Evolutionary conservation across 53 echinoderm and acorn worm species (phyloP), one percentile per base, ranked within the genome.

Genomic region (Echinometra lucunter): DNA sequence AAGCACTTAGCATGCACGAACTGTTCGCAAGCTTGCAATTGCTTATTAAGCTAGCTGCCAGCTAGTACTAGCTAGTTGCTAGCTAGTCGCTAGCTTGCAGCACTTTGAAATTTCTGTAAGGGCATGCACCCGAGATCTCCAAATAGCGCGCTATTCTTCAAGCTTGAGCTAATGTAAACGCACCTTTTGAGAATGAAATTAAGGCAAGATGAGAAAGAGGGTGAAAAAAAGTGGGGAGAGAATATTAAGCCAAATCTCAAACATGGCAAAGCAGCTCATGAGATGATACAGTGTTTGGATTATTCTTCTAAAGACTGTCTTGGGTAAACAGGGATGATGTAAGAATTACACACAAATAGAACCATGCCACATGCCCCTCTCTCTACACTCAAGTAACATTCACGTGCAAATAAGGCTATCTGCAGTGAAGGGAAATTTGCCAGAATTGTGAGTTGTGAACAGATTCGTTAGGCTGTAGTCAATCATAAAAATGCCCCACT

Each of bases 271-370:
- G 60, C 58, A 57, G 58, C 58, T 57, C 40, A 90, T 38, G 63
- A 90, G 90, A 60, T 90, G 66, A 90, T 90, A 90, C 90, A 90
- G 12, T 90, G 90, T 90, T 90, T 90, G 42, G 63, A 34, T 60
- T 90, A 38, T 58, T 37, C 90, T 90, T 60, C 56, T 19, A 1
- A 88, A 53, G 49, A 49, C 55, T 88, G 56, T 55, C 88, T 88
- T 55, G 88, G 40, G 88, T 28, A 11, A 88, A 88, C 56, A 88
- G 27, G 44, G 23, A 32, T 83, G 83, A 83, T 83, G 83, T 42
- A 83, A 45, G 23, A 45, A 44, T 23, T 23, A 32, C n/a, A 32
- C 49, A 56, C 34, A 18, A 55, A 88, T 88, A 88, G 88, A 55
- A 49, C 55, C 56, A 88, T 49, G 88, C 55, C 55, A 47, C 56